Percentiles rank a stretch among this genome's conserved stretches.
These are phyloP conservation scores for roundworm (Caenorhabditis elegans) DNA, from an alignment of 1,140 invertebrate species.

Conservation along the genomic window WBcel235 BX284604.4:497001-497500, in stretches of 20 bases:
- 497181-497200: constrained; percentile 14
- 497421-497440: no score
- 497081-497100: background rate
- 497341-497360: no score
- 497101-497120: background rate
- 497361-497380: no score
- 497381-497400: no score
- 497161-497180: constrained; percentile 4
- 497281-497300: background rate
- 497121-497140: background rate
- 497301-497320: background rate
- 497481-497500: no score
- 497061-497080: background rate
- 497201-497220: background rate
- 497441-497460: no score
- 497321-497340: no score
- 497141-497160: constrained; percentile 13
- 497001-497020: no score
- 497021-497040: no score
- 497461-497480: no score
- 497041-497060: no score
- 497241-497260: constrained; percentile 3
- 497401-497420: no score
- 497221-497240: background rate
- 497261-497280: background rate